phyloP scores from a whole-genome alignment of 1,140 invertebrate species.

The Pollicipes pollicipes region DNA sequence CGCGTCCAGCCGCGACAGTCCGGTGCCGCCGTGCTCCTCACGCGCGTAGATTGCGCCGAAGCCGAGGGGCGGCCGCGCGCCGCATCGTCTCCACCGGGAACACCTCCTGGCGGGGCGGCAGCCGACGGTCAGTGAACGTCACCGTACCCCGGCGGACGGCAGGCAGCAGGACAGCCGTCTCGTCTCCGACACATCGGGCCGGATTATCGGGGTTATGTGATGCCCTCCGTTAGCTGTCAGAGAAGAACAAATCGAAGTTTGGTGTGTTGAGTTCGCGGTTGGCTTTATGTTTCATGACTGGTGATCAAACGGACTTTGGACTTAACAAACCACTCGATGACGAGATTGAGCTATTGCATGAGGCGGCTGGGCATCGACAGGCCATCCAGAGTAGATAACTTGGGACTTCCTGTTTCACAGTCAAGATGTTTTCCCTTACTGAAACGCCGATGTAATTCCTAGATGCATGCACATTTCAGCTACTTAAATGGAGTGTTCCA shows the following conservation, averaged over 20 bases:
- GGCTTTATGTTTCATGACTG: no score
- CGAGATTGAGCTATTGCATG: no score
- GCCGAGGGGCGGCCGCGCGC: slow-evolving; percentile 34
- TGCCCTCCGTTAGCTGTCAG: background rate
- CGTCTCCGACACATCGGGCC: background rate
- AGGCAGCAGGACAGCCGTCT: slow-evolving; percentile 4
- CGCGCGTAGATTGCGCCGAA: slow-evolving; percentile 40
- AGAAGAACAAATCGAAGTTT: slow-evolving; percentile 9
- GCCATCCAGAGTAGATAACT: no score
- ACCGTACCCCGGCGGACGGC: background rate
- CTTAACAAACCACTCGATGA: no score
- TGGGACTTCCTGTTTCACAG: no score
- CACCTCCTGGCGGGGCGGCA: slow-evolving; percentile 23
- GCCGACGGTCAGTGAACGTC: slow-evolving; percentile 3
- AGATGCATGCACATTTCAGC: no score
- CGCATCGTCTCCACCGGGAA: slow-evolving; percentile 29
- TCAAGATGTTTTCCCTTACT: no score
- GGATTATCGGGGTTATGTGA: background rate
- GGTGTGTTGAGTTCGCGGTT: no score
- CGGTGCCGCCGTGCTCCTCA: slow-evolving; percentile 38
- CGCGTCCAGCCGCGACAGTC: slow-evolving; percentile 36
- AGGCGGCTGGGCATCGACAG: no score
- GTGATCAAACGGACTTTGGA: no score
- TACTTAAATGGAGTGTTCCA: no score
- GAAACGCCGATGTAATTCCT: no score